A percentile compares a stretch with the other conserved stretches of the same genome.
phyloP scores from a whole-genome alignment of 2,113 vertebrate genomes.

The Myodes glareolus region DNA sequence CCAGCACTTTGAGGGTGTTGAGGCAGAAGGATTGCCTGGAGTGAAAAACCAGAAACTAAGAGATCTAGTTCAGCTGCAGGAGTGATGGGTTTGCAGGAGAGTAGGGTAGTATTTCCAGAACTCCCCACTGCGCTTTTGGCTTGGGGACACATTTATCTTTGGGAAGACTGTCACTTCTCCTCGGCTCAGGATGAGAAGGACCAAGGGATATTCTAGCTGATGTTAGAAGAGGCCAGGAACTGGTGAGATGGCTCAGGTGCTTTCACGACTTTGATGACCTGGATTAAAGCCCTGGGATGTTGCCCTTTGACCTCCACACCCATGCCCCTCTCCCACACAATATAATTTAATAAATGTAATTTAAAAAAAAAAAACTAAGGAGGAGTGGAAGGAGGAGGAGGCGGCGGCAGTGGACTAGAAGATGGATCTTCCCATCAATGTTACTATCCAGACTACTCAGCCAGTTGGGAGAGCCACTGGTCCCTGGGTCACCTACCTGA shows the following conservation, averaged over 20 bases:
- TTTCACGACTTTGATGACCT: not conserved
- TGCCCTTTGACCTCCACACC: not conserved
- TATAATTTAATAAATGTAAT: not conserved
- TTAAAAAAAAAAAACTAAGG: not conserved
- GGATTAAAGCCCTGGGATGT: not conserved
- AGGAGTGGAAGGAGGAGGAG: not conserved
- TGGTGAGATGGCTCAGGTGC: not conserved
- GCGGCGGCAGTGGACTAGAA: too few species aligned
- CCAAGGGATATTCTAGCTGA: not conserved
- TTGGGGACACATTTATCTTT: not conserved
- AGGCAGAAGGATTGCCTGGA: not conserved
- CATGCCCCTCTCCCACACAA: not conserved
- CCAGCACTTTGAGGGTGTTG: not conserved
- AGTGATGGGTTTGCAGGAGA: not conserved
- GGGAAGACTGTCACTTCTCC: not conserved
- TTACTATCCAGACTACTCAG: not conserved
- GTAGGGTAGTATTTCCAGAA: not conserved
- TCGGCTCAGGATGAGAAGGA: not conserved
- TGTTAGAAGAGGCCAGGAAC: not conserved
- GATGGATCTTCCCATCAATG: not conserved
- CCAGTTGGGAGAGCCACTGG: not conserved
- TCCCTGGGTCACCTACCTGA: slow-evolving; percentile 87
- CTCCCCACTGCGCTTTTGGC: not conserved
- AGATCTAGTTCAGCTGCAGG: not conserved
- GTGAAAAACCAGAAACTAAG: not conserved